Conservation (phyloP, 2,113 vertebrate genomes). For the Rhombomys opimus region DNA sequence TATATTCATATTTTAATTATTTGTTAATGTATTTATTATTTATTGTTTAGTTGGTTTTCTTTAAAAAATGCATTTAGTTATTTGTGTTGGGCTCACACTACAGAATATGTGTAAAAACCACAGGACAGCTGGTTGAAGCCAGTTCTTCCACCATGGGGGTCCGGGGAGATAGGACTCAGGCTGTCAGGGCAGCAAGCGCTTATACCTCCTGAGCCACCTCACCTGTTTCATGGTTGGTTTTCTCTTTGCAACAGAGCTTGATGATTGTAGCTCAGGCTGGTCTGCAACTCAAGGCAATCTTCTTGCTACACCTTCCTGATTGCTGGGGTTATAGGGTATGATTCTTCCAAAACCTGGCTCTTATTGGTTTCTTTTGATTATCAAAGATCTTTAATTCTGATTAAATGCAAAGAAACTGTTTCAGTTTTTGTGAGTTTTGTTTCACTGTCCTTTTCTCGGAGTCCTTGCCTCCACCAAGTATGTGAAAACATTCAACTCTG, state of each 20-base stretch:
- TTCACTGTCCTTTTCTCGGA: not conserved
- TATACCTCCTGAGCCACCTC: no score
- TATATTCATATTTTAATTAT: no score
- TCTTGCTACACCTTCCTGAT: not conserved
- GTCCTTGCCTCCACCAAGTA: not conserved
- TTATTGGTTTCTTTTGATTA: not conserved
- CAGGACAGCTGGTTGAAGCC: no score
- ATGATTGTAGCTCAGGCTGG: not conserved
- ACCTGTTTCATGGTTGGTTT: no score
- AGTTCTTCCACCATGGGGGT: not conserved
- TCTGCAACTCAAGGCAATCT: not conserved
- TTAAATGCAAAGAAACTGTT: not conserved
- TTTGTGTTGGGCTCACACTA: not conserved
- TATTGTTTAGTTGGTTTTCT: not conserved
- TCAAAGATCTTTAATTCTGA: not conserved
- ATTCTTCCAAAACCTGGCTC: no score
- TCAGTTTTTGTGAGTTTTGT: not conserved
- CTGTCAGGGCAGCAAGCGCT: not conserved
- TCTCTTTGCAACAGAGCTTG: not conserved
- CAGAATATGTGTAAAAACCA: not conserved
- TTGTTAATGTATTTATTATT: no score
- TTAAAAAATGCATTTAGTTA: not conserved
- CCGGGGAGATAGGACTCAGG: no score
- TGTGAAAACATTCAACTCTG: fast-evolving
- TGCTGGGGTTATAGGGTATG: not conserved